Conservation (phyloP, 1,140 invertebrate genomes). For the Zelostemma sp. region DNA sequence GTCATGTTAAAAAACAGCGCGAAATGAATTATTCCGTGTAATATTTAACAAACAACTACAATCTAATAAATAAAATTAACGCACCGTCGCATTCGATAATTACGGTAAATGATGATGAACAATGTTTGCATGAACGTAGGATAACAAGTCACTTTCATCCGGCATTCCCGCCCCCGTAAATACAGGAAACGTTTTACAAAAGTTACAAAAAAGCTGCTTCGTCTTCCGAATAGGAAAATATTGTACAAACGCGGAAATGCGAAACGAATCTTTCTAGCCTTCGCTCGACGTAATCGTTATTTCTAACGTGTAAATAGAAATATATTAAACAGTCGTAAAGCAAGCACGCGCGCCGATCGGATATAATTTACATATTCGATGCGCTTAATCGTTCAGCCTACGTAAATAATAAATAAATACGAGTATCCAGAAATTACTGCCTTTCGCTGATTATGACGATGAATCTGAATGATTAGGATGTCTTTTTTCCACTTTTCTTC, state of each 20-base stretch:
- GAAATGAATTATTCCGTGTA: conserved; percentile 1
- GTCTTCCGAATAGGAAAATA: no score
- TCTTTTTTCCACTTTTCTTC: no score
- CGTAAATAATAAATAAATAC: conserved; percentile 44
- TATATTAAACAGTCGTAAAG: conserved; percentile 1
- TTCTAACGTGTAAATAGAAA: background rate
- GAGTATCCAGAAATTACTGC: conserved; percentile 21
- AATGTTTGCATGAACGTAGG: background rate
- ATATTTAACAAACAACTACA: conserved; percentile 9
- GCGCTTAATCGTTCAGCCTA: conserved; percentile 18
- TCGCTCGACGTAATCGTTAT: no score
- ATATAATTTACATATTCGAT: conserved; percentile 37
- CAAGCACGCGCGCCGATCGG: conserved; percentile 5
- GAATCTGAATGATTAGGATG: conserved; percentile 6
- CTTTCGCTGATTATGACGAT: conserved; percentile 8
- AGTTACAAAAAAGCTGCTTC: background rate
- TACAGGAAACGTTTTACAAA: background rate
- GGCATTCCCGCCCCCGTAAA: no score
- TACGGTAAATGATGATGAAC: background rate
- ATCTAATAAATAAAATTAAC: conserved; percentile 2
- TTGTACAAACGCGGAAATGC: no score
- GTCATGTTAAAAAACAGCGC: background rate
- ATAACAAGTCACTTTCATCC: background rate
- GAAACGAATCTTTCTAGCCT: no score
- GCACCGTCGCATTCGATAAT: background rate